These are phyloP conservation scores for Pimephales promelas DNA, from an alignment of 2,113 vertebrate species.

Conservation along the genomic window DNA sequence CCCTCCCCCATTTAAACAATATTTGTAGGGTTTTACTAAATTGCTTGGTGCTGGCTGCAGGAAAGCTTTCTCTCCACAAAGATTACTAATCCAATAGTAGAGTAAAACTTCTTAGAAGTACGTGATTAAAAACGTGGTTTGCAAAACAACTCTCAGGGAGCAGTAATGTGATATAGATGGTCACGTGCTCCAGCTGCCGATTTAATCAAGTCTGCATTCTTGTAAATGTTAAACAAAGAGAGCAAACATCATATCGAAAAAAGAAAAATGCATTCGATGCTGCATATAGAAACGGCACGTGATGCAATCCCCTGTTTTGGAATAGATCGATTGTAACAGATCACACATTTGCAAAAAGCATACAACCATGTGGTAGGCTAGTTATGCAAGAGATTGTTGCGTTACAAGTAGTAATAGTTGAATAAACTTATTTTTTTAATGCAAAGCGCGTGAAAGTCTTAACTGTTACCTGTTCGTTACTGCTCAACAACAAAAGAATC, in stretches of 20 bases:
- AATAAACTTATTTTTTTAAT: background rate
- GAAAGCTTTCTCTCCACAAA: background rate
- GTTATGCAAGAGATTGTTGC: background rate
- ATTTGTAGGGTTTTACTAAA: background rate
- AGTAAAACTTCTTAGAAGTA: background rate
- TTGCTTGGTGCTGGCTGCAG: background rate
- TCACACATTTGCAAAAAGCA: background rate
- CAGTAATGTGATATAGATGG: constrained; percentile 15
- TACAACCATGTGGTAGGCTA: background rate
- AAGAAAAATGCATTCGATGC: background rate
- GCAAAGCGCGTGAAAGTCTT: background rate
- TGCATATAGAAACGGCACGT: background rate
- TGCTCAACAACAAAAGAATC: constrained; percentile 8
- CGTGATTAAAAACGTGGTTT: background rate
- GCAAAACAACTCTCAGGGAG: constrained; percentile 34
- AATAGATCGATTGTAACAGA: background rate
- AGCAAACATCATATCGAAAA: background rate
- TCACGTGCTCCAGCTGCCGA: constrained; percentile 36
- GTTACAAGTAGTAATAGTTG: background rate
- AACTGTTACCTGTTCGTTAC: constrained; percentile 28
- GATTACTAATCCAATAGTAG: background rate
- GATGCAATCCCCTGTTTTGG: background rate
- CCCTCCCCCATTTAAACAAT: constrained; percentile 21
- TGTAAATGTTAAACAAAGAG: background rate
- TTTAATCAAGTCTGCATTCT: constrained; percentile 14